Evolutionary conservation across 1,140 invertebrate species (phyloP).

Genomic region (Polyergus mexicanus): DNA sequence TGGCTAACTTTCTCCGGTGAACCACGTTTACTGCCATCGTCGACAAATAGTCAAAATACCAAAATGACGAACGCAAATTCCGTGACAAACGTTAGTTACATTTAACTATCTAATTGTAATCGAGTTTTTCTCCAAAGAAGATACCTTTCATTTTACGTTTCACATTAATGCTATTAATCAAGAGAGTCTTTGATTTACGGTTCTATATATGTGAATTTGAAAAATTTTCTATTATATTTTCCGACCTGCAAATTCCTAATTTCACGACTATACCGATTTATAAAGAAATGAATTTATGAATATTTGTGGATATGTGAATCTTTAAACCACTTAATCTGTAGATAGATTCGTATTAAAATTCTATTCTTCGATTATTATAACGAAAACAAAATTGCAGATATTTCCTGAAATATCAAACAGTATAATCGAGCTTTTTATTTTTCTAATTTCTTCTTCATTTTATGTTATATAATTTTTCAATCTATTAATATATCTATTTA

Average conservation of each 20-base stretch:
- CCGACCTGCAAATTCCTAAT: background rate
- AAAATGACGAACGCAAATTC: constrained; percentile 1
- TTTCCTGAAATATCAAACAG: background rate
- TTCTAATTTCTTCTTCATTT: background rate
- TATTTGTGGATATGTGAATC: background rate
- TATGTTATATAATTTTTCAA: background rate
- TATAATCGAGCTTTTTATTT: background rate
- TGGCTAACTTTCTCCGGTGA: constrained; percentile 57
- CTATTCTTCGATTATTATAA: background rate
- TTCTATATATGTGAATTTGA: background rate
- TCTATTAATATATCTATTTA: background rate
- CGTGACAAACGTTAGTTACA: constrained; percentile 2
- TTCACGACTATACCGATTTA: background rate
- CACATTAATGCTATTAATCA: background rate
- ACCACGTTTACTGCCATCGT: constrained; percentile 7
- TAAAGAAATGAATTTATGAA: background rate
- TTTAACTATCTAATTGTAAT: constrained; percentile 26
- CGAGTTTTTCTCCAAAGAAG: background rate
- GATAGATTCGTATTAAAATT: background rate
- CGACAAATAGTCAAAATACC: constrained; percentile 79
- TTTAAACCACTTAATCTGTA: too few species aligned
- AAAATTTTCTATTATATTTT: background rate
- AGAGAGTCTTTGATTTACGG: background rate
- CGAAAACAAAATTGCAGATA: background rate
- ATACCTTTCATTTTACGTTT: background rate